A percentile compares a stretch with the other conserved stretches of the same genome.
These are phyloP conservation scores for Dolichopus griseipennis DNA, from an alignment of 2,888 invertebrate genomes.

Conservation along the genomic window DNA sequence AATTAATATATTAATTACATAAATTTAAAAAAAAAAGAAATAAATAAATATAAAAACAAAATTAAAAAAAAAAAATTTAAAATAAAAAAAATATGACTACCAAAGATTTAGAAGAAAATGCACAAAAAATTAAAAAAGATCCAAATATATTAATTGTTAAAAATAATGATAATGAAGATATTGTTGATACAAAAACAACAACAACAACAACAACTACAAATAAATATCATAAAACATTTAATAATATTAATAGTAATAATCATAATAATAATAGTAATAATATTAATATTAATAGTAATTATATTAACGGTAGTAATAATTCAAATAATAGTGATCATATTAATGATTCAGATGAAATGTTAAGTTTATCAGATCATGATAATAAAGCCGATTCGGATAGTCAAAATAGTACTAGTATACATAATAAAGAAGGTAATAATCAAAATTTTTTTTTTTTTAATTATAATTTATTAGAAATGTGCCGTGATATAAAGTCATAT, in stretches of 20 bases:
- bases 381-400: not conserved
- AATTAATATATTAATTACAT: too few species aligned
- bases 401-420: not conserved
- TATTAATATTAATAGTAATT: too few species aligned
- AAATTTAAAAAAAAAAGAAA: not conserved
- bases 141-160: not conserved
- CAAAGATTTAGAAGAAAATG: not conserved
- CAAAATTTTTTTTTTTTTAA: not conserved
- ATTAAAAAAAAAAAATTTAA: too few species aligned
- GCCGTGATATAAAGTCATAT: too few species aligned
- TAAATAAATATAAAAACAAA: not conserved
- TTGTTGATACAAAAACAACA: not conserved
- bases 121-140: slow-evolving; percentile 6
- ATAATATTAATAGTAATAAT: not conserved
- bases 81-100: not conserved
- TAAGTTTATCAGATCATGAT: slow-evolving; percentile 3
- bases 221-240: not conserved
- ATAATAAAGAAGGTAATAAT: not conserved
- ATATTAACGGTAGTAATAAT: not conserved
- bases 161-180: not conserved
- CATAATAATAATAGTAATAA: too few species aligned
- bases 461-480: too few species aligned
- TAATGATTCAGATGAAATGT: slow-evolving; percentile 3
- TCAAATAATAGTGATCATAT: slow-evolving; percentile 1
- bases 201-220: not conserved